Conservation (phyloP, 2,797 vertebrate species). For the Ara ararauna region DNA sequence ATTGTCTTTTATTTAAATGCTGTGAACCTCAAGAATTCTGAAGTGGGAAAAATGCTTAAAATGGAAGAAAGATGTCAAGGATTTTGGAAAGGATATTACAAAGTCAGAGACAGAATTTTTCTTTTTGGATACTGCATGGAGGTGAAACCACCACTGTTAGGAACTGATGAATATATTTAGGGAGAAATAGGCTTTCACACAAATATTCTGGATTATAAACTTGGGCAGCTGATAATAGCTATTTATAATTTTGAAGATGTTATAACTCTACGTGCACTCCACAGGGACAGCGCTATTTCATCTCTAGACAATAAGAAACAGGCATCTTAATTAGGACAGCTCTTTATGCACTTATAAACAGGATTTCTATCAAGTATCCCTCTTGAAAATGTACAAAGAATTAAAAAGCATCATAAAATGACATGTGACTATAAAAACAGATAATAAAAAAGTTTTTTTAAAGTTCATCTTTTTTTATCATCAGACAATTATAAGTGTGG, state of each 20-base stretch:
- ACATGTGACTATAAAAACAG: not conserved
- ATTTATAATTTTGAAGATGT: not conserved
- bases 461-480: slow-evolving; percentile 48
- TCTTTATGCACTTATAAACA: not conserved
- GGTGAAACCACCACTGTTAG: accelerated
- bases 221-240: not conserved
- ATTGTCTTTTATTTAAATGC: not conserved
- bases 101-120: not conserved
- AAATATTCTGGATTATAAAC: not conserved
- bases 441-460: slow-evolving; percentile 26
- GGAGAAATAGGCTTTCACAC: not conserved
- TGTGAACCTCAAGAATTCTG: not conserved
- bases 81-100: slow-evolving; percentile 1
- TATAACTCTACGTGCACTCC: not conserved
- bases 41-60: not conserved
- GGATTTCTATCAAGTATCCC: not conserved
- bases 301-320: not conserved
- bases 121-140: not conserved
- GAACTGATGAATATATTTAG: not conserved
- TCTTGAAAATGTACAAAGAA: slow-evolving; percentile 18
- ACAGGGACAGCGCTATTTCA: not conserved
- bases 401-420: not conserved
- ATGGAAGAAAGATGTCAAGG: not conserved
- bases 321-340: not conserved
- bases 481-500: slow-evolving; percentile 31